These are phyloP conservation scores for Mallotus villosus DNA, from an alignment of 2,797 vertebrate genomes.

Conservation along the genomic window DNA sequence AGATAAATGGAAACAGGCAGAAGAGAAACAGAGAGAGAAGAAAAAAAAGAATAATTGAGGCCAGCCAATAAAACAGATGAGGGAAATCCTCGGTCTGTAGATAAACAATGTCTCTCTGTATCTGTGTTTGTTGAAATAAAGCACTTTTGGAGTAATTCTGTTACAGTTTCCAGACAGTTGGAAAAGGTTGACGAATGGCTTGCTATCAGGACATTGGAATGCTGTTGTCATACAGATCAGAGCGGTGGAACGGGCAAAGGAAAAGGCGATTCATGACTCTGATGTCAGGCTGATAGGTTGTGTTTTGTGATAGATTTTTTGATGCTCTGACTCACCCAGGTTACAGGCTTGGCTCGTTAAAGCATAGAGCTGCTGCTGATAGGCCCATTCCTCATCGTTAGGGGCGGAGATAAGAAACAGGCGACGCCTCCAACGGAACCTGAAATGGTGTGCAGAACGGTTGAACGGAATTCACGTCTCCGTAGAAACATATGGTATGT, in stretches of 20 bases:
- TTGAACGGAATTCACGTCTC: conserved; percentile 39
- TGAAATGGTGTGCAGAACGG: conserved; percentile 57
- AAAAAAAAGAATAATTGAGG: not conserved
- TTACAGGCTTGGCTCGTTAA: conserved; percentile 96
- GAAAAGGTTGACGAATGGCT: conserved; percentile 45
- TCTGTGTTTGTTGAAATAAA: conserved; percentile 22
- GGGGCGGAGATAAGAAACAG: conserved; percentile 95
- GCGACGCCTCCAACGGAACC: conserved; percentile 96
- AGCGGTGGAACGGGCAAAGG: not conserved
- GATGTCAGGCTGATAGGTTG: not conserved
- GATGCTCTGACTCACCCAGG: conserved; percentile 83
- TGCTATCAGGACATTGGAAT: no score
- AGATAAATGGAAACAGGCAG: conserved; percentile 9
- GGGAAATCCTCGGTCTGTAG: not conserved
- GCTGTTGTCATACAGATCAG: conserved; percentile 14
- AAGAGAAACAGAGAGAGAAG: not conserved
- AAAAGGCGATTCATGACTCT: not conserved
- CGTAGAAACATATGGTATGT: conserved; percentile 51
- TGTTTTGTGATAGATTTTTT: not conserved
- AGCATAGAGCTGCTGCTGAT: conserved; percentile 95
- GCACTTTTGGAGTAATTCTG: conserved; percentile 21
- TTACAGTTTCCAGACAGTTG: conserved; percentile 28
- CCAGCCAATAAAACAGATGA: not conserved
- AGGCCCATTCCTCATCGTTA: conserved; percentile 96
- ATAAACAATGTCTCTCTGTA: not conserved